phyloP scores from a whole-genome alignment of 2,888 invertebrate species.

The Athetis lepigone region DNA sequence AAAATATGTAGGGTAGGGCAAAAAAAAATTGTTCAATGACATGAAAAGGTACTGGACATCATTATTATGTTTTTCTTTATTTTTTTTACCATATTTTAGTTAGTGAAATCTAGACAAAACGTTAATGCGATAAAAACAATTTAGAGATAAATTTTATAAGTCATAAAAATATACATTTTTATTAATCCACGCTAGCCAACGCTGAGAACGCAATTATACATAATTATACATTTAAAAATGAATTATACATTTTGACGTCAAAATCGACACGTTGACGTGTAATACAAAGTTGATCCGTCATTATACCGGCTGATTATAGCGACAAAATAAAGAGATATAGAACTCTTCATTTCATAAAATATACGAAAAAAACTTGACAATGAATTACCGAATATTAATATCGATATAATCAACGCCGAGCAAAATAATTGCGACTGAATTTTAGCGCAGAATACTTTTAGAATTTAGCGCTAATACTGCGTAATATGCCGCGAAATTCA shows the following conservation, averaged over 20 bases:
- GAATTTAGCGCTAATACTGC: not conserved
- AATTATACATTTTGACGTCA: constrained; percentile 54
- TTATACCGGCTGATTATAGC: constrained; percentile 43
- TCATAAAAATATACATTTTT: constrained; percentile 53
- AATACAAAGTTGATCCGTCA: constrained; percentile 59
- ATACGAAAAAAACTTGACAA: not conserved
- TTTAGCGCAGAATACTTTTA: not conserved
- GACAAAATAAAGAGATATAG: constrained; percentile 25
- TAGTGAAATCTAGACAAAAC: constrained; percentile 25
- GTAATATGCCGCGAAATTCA: not conserved
- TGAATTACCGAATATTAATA: not conserved
- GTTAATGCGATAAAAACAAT: constrained; percentile 31
- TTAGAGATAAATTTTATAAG: constrained; percentile 42
- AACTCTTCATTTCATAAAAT: constrained; percentile 9
- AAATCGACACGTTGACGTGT: constrained; percentile 40
- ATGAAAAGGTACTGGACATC: constrained; percentile 46
- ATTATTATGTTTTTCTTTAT: constrained; percentile 4
- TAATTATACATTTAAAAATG: constrained; percentile 54
- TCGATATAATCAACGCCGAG: not conserved
- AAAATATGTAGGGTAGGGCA: constrained; percentile 29
- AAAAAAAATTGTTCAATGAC: constrained; percentile 41
- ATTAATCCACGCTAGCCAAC: constrained; percentile 58
- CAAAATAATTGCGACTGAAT: not conserved
- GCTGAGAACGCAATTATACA: constrained; percentile 58
- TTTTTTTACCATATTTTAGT: constrained; percentile 15